Evolutionary conservation across 2,888 invertebrate genomes (phyloP).

Genomic region (Rhimphoctona megacephalus): DNA sequence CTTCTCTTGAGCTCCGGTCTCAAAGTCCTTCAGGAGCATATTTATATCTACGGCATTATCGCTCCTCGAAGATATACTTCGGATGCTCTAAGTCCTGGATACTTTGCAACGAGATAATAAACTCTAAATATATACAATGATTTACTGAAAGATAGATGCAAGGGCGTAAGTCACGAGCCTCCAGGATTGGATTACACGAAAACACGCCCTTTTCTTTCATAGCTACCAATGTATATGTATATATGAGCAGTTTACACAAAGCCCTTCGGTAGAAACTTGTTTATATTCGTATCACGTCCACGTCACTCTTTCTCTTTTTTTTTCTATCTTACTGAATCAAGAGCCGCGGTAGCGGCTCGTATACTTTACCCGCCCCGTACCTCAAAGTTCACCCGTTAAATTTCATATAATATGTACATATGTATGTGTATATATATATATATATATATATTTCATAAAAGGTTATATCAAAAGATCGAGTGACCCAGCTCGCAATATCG

Average conservation of each 20-base stretch:
- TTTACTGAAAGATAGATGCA: background rate
- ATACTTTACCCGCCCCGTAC: slow-evolving; percentile 6
- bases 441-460: background rate
- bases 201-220: background rate
- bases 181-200: background rate
- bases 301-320: slow-evolving; percentile 27
- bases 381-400: slow-evolving; percentile 8
- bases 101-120: slow-evolving; percentile 61
- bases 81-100: slow-evolving; percentile 15
- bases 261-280: slow-evolving; percentile 48
- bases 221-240: background rate
- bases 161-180: background rate
- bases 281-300: slow-evolving; percentile 59
- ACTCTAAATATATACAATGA: slow-evolving; percentile 6
- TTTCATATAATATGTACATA: slow-evolving; percentile 2
- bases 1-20: slow-evolving; percentile 14
- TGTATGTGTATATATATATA: background rate
- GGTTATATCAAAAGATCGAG: slow-evolving; percentile 34
- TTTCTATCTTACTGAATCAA: slow-evolving; percentile 27
- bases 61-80: slow-evolving; percentile 18
- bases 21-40: slow-evolving; percentile 21
- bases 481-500: slow-evolving; percentile 45
- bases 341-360: too few relatives aligned
- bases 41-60: slow-evolving; percentile 27
- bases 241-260: slow-evolving; percentile 18